Evolutionary conservation across 2,113 vertebrate genomes (phyloP).

Genomic region (Beaufortia kweichowensis): DNA sequence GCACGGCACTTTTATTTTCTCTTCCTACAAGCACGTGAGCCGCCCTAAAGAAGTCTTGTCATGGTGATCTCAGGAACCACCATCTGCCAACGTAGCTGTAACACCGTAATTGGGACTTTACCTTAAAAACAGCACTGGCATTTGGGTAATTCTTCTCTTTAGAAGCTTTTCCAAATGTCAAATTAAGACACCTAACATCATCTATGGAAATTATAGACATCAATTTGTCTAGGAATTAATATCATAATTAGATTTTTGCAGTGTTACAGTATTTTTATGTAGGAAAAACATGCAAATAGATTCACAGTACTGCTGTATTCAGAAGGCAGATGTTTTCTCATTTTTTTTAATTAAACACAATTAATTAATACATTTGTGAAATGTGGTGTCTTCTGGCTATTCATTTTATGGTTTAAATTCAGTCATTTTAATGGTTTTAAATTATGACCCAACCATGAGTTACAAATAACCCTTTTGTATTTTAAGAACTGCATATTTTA

Average conservation of each 20-base stretch:
- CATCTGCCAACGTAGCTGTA: conserved; percentile 3
- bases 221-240: no score
- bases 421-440: no score
- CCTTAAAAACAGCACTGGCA: not conserved
- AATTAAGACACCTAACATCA: not conserved
- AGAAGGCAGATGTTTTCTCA: not conserved
- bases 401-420: not conserved
- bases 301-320: not conserved
- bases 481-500: no score
- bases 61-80: conserved; percentile 16
- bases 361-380: not conserved
- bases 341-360: no score
- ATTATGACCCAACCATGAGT: no score
- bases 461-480: no score
- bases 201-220: not conserved
- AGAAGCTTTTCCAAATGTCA: conserved; percentile 26
- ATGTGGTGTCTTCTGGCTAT: not conserved
- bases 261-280: not conserved
- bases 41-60: conserved; percentile 46
- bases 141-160: not conserved
- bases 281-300: not conserved
- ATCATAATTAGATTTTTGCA: no score
- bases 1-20: conserved; percentile 53
- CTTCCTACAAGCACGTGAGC: conserved; percentile 48
- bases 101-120: not conserved